Percentiles rank a stretch among this genome's conserved stretches.
Evolutionary conservation across 1,140 invertebrate species (phyloP).

Genomic region (Plodia interpunctella): DNA sequence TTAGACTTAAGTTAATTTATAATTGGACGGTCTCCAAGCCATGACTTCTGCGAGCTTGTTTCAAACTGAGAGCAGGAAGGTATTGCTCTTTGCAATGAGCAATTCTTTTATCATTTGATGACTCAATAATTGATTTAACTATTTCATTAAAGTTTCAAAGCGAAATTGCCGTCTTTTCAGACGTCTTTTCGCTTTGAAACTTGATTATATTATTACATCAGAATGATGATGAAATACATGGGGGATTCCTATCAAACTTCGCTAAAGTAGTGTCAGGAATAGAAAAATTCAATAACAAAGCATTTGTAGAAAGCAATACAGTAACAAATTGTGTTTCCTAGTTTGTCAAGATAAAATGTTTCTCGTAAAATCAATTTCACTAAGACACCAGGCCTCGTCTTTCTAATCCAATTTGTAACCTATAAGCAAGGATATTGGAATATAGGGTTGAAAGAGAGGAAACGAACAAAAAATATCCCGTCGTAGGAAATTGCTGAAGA

Average conservation of each 20-base stretch:
- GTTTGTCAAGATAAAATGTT: slow-evolving; percentile 29
- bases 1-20: slow-evolving; percentile 27
- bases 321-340: slow-evolving; percentile 19
- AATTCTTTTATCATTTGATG: slow-evolving; percentile 27
- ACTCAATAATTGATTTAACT: slow-evolving; percentile 18
- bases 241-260: no score
- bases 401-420: slow-evolving; percentile 47
- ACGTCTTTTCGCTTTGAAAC: no score
- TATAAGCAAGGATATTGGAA: slow-evolving; percentile 41
- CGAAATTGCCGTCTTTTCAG: no score
- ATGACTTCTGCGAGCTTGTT: slow-evolving; percentile 26
- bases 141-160: no score
- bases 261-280: neutral
- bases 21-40: slow-evolving; percentile 30
- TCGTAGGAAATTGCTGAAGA: slow-evolving; percentile 34
- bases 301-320: slow-evolving; percentile 13
- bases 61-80: slow-evolving; percentile 19
- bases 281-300: slow-evolving; percentile 1
- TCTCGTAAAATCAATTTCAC: slow-evolving; percentile 39
- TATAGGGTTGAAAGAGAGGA: slow-evolving; percentile 29
- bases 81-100: slow-evolving; percentile 15
- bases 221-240: no score
- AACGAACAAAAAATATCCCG: slow-evolving; percentile 33
- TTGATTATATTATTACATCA: no score
- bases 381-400: slow-evolving; percentile 30